Base-by-base conservation (phyloP, 2,888 invertebrate genomes). In the Drosophila gaucha region DNA sequence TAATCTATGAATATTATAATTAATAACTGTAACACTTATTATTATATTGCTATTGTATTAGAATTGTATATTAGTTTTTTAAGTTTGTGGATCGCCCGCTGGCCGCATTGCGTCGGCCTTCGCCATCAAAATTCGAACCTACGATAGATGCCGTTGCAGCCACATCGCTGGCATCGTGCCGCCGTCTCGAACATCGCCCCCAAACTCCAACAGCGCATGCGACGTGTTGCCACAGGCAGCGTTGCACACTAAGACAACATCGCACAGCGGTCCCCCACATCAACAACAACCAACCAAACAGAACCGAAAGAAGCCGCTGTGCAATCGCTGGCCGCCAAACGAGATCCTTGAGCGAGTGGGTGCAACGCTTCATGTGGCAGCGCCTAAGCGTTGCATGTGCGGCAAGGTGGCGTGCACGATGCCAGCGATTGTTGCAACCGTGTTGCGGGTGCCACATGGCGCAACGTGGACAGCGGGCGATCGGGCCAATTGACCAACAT, bases 41-140 rank as follows among this genome's bases (percentile, higher is more conserved):
- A 57, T 67, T 69, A 68, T 68, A 71, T 63, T 71, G 67, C 67
- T 66, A 73, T 60, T 66, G 56, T 60, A 39, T 18, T 58, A 44
- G 56, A 20, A 59, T 39, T 79, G 76, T 85, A 76, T 63, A 71
- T 78, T 80, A 80, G 82, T 72, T 68, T 16, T 16, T 43, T 77
- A 85, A 67, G 82, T 69, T 80, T 76, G 54, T 67, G 24, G 22
- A 33, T 20, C 39, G 51, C 31, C 22, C 57, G 52, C 49, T 43
- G 18, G 8, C 14, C n/a, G 16, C 49, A 35, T 43, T 67, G 62
- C 52, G 43, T 50, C 57, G 55, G 51, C 36, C 35, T 24, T 6
- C 39, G 51, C 39, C 49, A 58, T 43, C 50, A 14, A 14, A 20
- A 28, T 14, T 2, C 14, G 12, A 55, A 35, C 52, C 44, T 26